Base-by-base conservation (phyloP, 2,113 vertebrate species). In the Crotalus viridis region DNA sequence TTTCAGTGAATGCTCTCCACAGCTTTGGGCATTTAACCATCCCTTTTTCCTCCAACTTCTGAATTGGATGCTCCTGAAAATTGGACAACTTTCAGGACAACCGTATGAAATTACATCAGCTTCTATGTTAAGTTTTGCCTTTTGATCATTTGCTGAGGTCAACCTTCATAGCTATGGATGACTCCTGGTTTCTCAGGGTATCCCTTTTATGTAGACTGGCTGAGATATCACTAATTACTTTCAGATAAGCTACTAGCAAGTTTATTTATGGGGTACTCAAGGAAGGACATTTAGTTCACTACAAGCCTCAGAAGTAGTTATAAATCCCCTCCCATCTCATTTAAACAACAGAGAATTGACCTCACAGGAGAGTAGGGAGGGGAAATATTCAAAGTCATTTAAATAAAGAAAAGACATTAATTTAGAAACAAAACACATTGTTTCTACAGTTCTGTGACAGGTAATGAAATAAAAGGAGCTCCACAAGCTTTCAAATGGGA, bases 341-440 rank as follows among this genome's bases (percentile, higher is more conserved):
- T 92, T 94, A 91, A 96, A 94, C 94, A 95, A 94, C 87, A 55
- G 54, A 91, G 74, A 94, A 17, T 39, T 96, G 96, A 96, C 95
- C 96, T 95, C 93, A n/a, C 43, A 90, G 52, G 81, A 90, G 3
- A 94, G 33, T 22, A 39, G 13, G 54, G 9, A 61, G 91, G 88
- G 51, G 88, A 95, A 95, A 95, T 88, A 88, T 92, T 94, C 0
- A 0, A 17, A 95, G 96, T 93, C 57, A 4, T 89, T 94, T 48
- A 64, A 81, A 74, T 95, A 95, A 96, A 94, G 95, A 93, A 64
- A 12, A 89, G 52, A 17, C 93, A 96, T 96, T 96, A 95, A 96
- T 96, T 96, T 95, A 95, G 74, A 96, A 97, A 91, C 93, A 96
- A 97, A 96, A 96, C 94, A 93, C 93, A 96, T 94, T 96, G 96